These are phyloP conservation scores for Mesochorus sp. DNA, from an alignment of 2,888 invertebrate species.

Conservation along the genomic window DNA sequence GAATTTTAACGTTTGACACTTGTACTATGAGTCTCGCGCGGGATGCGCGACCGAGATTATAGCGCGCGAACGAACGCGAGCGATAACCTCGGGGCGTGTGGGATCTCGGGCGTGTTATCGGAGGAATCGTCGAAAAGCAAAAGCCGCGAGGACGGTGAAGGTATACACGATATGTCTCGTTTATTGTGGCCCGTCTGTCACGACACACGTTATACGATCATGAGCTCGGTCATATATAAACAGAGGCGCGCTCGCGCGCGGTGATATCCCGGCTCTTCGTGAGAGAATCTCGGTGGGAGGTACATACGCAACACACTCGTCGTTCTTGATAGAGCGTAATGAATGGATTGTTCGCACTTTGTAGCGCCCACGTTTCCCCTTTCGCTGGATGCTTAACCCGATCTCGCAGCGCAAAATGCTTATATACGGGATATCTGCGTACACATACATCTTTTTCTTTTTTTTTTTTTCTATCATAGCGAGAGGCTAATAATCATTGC, in stretches of 20 bases:
- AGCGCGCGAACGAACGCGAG: slow-evolving; percentile 35
- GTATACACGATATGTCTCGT: slow-evolving; percentile 31
- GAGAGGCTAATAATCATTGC: slow-evolving; percentile 20
- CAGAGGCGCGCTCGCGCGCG: too few species aligned
- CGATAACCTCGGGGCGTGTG: slow-evolving; percentile 33
- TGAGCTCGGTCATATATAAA: slow-evolving; percentile 7
- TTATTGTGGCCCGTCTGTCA: slow-evolving; percentile 39
- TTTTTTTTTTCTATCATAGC: slow-evolving; percentile 8
- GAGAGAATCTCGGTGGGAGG: slow-evolving; percentile 64
- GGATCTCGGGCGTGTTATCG: slow-evolving; percentile 35
- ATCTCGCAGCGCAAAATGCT: background rate
- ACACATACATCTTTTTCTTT: too few species aligned
- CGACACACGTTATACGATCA: slow-evolving; percentile 37
- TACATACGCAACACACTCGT: slow-evolving; percentile 31
- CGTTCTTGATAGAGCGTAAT: slow-evolving; percentile 69
- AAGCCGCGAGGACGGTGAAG: slow-evolving; percentile 24
- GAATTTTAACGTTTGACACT: slow-evolving; percentile 53
- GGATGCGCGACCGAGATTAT: slow-evolving; percentile 25
- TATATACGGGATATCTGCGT: background rate
- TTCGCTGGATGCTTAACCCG: slow-evolving; percentile 12
- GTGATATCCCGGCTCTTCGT: slow-evolving; percentile 3
- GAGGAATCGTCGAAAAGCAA: slow-evolving; percentile 47
- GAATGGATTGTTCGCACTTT: slow-evolving; percentile 74
- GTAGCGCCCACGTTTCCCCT: slow-evolving; percentile 69
- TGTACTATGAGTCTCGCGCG: slow-evolving; percentile 49